Evolutionary conservation across 1,140 invertebrate genomes (phyloP), one percentile per base, ranked within the genome.

Genomic region (Drosophila yakuba): DNA sequence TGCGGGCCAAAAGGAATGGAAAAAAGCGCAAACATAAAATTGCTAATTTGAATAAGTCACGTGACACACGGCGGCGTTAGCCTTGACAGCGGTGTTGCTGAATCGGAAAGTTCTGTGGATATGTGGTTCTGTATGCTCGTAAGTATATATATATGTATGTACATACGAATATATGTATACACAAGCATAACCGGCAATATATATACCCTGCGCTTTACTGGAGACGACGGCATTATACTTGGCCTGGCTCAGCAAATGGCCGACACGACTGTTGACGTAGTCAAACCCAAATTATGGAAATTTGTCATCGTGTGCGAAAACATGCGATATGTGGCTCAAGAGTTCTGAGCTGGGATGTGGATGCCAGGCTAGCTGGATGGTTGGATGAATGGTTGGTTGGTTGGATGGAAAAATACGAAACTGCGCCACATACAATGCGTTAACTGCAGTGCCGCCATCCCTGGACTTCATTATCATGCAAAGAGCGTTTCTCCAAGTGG

Each of bases 1-100:
- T 12, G 45, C 45, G 45, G 51, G 17, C 43, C 23, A 43, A 56
- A 76, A 23, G 50, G 8, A 57, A 62, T 17, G 17, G 36, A 41
- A 44, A 75, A 83, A 84, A 84, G 81, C 79, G 81, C 81, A 80
- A 85, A 81, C 82, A 85, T 86, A 75, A 85, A 85, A 85, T 82
- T 85, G 78, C 82, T 85, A 85, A 85, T 85, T 85, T 85, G 82
- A 86, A 85, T 85, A 85, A 85, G 81, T 85, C 81, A 85, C 81
- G 81, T 86, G 81, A 86, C 74, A 78, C 32, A 32, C 32, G 32
- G 32, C 58, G 55, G 62, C 48, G 39, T 74, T 76, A 77, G 73
- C 77, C 80, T 85, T 77, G 77, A 80, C 60, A 75, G 39, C 61
- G 48, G 44, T 50, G 23, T 11, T 52, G 50, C 32, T 36, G 50